Evolutionary conservation across 2,113 vertebrate species (phyloP).

Genomic region (Pluvialis apricaria): DNA sequence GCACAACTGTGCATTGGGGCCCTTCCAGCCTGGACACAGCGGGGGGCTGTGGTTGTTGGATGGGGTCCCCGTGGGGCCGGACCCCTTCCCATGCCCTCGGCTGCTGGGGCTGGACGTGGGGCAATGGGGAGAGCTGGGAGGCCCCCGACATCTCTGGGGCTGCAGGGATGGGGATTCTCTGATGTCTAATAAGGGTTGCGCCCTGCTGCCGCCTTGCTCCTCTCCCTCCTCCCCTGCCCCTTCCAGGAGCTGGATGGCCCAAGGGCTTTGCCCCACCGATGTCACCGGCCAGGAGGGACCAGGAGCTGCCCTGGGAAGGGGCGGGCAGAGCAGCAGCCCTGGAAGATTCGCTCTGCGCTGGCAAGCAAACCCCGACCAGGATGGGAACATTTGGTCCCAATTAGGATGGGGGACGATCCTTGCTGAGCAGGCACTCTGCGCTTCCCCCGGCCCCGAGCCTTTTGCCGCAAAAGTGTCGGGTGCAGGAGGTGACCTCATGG

Average conservation of each 20-base stretch:
- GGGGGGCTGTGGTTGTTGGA: background rate
- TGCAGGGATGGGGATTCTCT: background rate
- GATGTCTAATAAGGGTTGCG: background rate
- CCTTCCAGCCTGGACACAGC: background rate
- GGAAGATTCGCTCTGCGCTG: background rate
- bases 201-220: background rate
- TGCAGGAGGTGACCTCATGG: background rate
- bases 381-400: background rate
- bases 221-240: background rate
- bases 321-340: background rate
- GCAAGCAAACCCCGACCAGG: background rate
- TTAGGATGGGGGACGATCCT: background rate
- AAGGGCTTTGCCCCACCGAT: accelerated
- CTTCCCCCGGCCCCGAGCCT: background rate
- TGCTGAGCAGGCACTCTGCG: background rate
- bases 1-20: background rate
- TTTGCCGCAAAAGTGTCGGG: background rate
- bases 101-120: background rate
- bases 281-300: background rate
- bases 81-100: background rate
- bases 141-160: accelerated
- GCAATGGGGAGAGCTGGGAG: background rate
- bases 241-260: background rate
- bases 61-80: accelerated
- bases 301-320: background rate